phyloP scores from a whole-genome alignment of 2,888 invertebrate genomes.

The Aspidiotus destructor region DNA sequence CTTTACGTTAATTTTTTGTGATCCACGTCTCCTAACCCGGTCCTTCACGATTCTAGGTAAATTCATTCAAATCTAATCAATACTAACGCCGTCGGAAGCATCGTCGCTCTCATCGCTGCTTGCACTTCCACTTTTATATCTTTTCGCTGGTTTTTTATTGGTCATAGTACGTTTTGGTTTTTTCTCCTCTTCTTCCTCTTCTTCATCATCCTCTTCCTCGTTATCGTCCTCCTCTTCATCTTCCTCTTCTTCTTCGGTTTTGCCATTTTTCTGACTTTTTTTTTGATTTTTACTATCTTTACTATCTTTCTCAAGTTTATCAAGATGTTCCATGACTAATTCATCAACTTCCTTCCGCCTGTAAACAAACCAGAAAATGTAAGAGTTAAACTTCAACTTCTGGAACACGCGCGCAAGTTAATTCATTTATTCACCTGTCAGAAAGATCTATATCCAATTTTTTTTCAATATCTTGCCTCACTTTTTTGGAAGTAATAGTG shows the following conservation, averaged over 20 bases:
- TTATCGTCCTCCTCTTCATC: slow-evolving; percentile 43
- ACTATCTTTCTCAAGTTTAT: slow-evolving; percentile 43
- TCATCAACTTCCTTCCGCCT: slow-evolving; percentile 41
- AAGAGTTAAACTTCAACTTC: not conserved
- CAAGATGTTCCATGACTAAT: slow-evolving; percentile 67
- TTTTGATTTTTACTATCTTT: slow-evolving; percentile 41
- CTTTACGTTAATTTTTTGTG: no score
- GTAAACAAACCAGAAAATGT: not conserved
- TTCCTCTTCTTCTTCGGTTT: slow-evolving; percentile 45
- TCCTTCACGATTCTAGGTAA: no score
- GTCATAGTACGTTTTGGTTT: slow-evolving; percentile 51
- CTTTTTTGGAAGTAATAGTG: slow-evolving; percentile 77
- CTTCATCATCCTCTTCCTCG: slow-evolving; percentile 47
- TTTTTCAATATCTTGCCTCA: slow-evolving; percentile 73
- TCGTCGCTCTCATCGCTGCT: slow-evolving; percentile 40
- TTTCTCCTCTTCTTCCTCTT: slow-evolving; percentile 44
- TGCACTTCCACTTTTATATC: slow-evolving; percentile 38
- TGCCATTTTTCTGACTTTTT: slow-evolving; percentile 42
- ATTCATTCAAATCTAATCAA: not conserved
- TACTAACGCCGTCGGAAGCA: slow-evolving; percentile 38
- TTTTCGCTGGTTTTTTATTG: slow-evolving; percentile 43
- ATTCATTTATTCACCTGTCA: slow-evolving; percentile 45
- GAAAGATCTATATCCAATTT: slow-evolving; percentile 66
- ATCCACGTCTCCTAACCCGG: no score
- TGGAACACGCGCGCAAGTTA: not conserved